Percentiles rank a stretch among this genome's conserved stretches.
These are phyloP conservation scores for Pygmarrhopalites habei DNA, from an alignment of 1,140 invertebrate species.

Conservation along the genomic window DNA sequence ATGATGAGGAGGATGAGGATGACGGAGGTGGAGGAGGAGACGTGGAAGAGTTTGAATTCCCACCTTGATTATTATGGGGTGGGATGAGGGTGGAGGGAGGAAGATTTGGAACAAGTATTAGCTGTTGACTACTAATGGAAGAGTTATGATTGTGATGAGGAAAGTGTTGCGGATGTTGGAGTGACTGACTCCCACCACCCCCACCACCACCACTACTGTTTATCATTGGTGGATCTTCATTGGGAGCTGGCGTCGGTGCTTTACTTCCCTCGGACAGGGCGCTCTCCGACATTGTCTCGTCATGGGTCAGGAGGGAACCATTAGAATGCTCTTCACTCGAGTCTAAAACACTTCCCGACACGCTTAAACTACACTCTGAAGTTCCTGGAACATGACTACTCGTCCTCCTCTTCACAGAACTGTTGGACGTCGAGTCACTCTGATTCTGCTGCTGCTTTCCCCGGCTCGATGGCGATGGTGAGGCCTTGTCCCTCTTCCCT, in stretches of 20 bases:
- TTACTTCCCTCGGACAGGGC: constrained; percentile 26
- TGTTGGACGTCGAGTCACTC: constrained; percentile 18
- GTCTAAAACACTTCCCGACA: constrained; percentile 28
- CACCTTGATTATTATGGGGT: too few relatives aligned
- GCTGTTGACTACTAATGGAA: constrained; percentile 5
- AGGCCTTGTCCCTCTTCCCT: constrained; percentile 26
- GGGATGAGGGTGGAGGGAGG: too few relatives aligned
- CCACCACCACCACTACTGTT: too few relatives aligned
- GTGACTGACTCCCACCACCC: not conserved
- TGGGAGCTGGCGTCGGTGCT: constrained; percentile 8
- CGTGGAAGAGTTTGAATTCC: too few relatives aligned
- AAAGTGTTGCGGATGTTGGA: not conserved
- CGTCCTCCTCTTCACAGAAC: not conserved
- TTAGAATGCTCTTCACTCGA: constrained; percentile 44
- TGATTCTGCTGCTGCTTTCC: constrained; percentile 6
- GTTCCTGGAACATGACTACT: constrained; percentile 15
- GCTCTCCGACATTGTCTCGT: constrained; percentile 39
- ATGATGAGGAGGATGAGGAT: not conserved
- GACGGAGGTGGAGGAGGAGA: constrained; percentile 6
- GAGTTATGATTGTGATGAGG: constrained; percentile 6
- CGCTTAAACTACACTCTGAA: constrained; percentile 32
- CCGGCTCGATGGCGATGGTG: constrained; percentile 36
- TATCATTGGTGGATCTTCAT: not conserved
- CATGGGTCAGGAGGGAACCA: constrained; percentile 44
- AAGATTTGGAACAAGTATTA: too few relatives aligned